A percentile compares a stretch with the other conserved stretches of the same genome.
Conservation (phyloP, 2,888 invertebrate genomes). For the Acleris sparsana region DNA sequence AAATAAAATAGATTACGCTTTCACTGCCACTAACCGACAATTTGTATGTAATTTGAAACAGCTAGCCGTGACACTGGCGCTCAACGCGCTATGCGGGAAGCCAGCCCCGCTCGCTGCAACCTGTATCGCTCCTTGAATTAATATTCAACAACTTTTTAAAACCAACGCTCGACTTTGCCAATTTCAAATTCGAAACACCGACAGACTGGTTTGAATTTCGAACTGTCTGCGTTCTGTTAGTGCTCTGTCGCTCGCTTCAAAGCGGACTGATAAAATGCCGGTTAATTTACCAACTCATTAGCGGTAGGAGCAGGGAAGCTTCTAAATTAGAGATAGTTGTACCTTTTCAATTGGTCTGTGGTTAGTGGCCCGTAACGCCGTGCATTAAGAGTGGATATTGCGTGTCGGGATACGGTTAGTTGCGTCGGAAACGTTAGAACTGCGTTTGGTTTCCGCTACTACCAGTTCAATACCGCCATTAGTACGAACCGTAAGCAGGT, state of each 20-base stretch:
- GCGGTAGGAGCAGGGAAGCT: conserved; percentile 51
- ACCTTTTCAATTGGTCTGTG: conserved; percentile 28
- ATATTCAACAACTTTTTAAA: conserved; percentile 34
- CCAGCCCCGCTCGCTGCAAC: conserved; percentile 40
- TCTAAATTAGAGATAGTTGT: conserved; percentile 41
- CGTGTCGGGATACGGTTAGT: conserved; percentile 41
- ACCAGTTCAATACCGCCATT: conserved; percentile 66
- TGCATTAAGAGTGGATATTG: conserved; percentile 45
- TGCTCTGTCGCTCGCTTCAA: conserved; percentile 49
- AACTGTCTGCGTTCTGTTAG: conserved; percentile 49
- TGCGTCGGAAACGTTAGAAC: conserved; percentile 54
- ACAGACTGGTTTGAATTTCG: conserved; percentile 43
- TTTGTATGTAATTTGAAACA: too few relatives aligned
- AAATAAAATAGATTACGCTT: conserved; percentile 68
- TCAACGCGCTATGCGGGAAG: conserved; percentile 43
- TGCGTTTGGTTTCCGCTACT: conserved; percentile 65
- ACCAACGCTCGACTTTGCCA: conserved; percentile 12
- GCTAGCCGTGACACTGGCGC: too few relatives aligned
- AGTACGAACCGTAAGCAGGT: conserved; percentile 43
- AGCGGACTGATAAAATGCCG: conserved; percentile 54
- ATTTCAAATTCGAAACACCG: conserved; percentile 38
- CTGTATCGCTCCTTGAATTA: conserved; percentile 43
- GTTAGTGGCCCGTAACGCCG: conserved; percentile 22
- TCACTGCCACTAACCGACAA: too few relatives aligned
- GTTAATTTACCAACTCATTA: conserved; percentile 74